Base-by-base conservation (phyloP, 2,888 invertebrate species). In the Zaprionus lineosus region DNA sequence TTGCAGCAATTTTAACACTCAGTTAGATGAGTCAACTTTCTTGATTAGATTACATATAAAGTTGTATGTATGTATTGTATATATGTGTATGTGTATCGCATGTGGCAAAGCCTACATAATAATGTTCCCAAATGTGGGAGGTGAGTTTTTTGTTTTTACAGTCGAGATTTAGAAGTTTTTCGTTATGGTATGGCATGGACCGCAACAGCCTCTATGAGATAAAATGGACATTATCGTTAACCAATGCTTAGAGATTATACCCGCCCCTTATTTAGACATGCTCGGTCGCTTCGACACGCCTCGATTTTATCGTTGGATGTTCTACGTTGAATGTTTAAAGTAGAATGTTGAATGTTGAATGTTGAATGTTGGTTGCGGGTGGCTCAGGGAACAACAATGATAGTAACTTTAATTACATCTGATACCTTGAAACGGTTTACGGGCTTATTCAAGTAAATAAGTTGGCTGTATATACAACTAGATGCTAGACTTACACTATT, bases 1-100 rank as follows among this genome's bases (percentile, higher is more conserved):
- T 36, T 64, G 52, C 12, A 14, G 44, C 28, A 18, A 34, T 48
- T 50, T 55, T 58, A 55, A 36, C 47, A 37, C 19, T 29, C 36
- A 15, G 11, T 29, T 39, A 15, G 11, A 40, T 72, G 73, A 71
- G 48, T 72, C 68, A 71, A 44, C 14, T 11, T 1, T 14, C 12
- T 24, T 51, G 70, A 71, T 71, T 72, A 71, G 70, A 71, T 71
- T 62, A 39, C 43, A 47, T 19, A 28, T 39, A 14, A 48, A 59
- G 31, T 31, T 33, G 11, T 56, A 24, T 19, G 16, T n/a, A n/a
- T n/a, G 16, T 16, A n/a, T n/a, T n/a, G n/a, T n/a, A 19, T 28
- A 12, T 14, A n/a, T 3, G 9, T 6, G 11, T 12, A 9, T 4
- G 12, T 6, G n/a, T 53, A 18, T 19, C 36, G n/a, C 39, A 26